Evolutionary conservation across 2,113 vertebrate genomes (phyloP).

Genomic region (Rutilus rutilus): DNA sequence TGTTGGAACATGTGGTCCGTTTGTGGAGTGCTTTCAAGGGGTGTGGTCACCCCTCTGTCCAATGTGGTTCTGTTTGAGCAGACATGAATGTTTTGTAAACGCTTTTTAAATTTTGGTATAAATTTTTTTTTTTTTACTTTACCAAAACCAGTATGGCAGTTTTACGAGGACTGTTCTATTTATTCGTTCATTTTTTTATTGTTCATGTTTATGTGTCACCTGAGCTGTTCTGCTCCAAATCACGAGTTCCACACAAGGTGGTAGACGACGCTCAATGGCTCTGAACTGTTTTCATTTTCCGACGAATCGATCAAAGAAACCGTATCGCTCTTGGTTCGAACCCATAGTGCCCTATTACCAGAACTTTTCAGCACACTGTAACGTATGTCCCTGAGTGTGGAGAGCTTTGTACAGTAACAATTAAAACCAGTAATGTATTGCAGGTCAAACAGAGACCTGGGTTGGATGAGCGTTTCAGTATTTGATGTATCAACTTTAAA

Average conservation of each 20-base stretch:
- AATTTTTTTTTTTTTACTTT: constrained; percentile 39
- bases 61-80: constrained; percentile 65
- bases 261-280: constrained; percentile 66
- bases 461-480: constrained; percentile 49
- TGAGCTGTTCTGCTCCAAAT: constrained; percentile 51
- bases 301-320: constrained; percentile 63
- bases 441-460: constrained; percentile 55
- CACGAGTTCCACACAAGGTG: constrained; percentile 44
- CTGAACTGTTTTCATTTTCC: constrained; percentile 79
- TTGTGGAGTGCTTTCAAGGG: constrained; percentile 60
- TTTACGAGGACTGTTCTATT: constrained; percentile 59
- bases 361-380: constrained; percentile 71
- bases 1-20: constrained; percentile 67
- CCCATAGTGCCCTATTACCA: constrained; percentile 65
- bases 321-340: constrained; percentile 61
- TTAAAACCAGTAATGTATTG: constrained; percentile 59
- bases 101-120: constrained; percentile 65
- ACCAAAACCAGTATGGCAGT: constrained; percentile 55
- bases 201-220: constrained; percentile 38
- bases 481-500: constrained; percentile 50
- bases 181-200: constrained; percentile 56
- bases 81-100: constrained; percentile 75
- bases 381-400: constrained; percentile 72
- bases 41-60: constrained; percentile 54
- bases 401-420: constrained; percentile 63